phyloP scores from a whole-genome alignment of 1,140 invertebrate genomes.

The Plectus sambesii region DNA sequence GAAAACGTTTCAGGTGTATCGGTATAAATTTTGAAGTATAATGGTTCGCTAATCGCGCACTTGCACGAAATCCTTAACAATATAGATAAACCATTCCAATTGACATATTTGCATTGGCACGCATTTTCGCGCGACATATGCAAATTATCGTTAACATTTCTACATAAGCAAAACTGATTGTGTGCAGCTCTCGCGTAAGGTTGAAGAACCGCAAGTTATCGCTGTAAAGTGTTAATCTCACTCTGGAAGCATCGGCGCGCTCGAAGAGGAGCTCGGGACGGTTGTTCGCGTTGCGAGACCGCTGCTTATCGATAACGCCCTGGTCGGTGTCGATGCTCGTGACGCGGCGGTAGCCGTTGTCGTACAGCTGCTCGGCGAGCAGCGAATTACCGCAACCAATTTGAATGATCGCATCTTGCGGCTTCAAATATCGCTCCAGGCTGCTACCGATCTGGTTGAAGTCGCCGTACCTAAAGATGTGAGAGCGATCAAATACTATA shows the following conservation, averaged over 20 bases:
- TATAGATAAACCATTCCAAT: too few species aligned
- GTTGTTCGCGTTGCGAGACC: constrained; percentile 18
- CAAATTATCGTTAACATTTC: too few species aligned
- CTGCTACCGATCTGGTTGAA: constrained; percentile 27
- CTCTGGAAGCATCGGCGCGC: constrained; percentile 26
- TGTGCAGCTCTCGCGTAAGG: too few species aligned
- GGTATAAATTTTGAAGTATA: too few species aligned
- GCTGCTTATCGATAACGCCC: constrained; percentile 30
- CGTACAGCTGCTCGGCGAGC: constrained; percentile 39
- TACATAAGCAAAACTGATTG: too few species aligned
- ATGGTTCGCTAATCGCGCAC: too few species aligned
- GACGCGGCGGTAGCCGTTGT: constrained; percentile 36
- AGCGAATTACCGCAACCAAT: constrained; percentile 39
- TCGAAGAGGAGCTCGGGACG: constrained; percentile 27
- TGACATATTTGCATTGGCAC: too few species aligned
- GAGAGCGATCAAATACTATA: constrained; percentile 8
- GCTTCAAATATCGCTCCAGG: constrained; percentile 37
- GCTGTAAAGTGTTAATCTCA: too few species aligned
- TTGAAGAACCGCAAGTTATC: too few species aligned
- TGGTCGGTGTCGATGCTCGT: constrained; percentile 34
- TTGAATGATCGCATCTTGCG: constrained; percentile 33
- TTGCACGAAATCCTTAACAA: too few species aligned
- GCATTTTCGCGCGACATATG: too few species aligned
- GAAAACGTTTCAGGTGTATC: too few species aligned
- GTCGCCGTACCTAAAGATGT: constrained; percentile 34